Conservation (phyloP, 2,113 vertebrate species). For the Apteryx owenii region DNA sequence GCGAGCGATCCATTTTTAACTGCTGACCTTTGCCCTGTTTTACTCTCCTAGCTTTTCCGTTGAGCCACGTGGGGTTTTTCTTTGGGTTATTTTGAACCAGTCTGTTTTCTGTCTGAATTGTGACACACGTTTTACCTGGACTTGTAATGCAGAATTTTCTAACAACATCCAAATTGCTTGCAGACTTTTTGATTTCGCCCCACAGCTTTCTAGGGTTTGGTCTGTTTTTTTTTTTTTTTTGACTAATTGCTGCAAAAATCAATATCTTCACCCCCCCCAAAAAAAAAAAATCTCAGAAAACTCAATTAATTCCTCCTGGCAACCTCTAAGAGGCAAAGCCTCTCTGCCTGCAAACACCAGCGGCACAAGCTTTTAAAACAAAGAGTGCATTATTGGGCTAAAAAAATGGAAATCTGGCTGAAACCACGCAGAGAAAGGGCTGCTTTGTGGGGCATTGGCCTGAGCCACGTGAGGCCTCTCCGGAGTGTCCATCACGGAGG, state of each 20-base stretch:
- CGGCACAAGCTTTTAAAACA: neutral
- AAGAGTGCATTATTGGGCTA: neutral
- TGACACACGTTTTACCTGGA: too few species aligned
- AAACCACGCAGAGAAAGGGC: neutral
- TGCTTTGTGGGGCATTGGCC: neutral
- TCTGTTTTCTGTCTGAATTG: too few species aligned
- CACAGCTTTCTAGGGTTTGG: neutral
- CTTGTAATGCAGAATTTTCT: too few species aligned
- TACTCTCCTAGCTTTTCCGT: too few species aligned
- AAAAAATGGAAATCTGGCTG: neutral
- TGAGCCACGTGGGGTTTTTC: too few species aligned
- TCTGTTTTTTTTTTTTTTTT: neutral
- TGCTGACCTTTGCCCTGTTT: too few species aligned
- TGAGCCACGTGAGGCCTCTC: neutral
- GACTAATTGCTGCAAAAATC: neutral
- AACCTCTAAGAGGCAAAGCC: neutral
- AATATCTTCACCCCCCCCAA: neutral
- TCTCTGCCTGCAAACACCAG: neutral
- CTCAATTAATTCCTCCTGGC: neutral
- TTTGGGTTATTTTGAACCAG: too few species aligned
- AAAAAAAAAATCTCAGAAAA: neutral
- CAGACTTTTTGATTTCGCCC: too few species aligned
- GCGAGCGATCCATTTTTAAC: neutral
- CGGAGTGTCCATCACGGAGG: neutral
- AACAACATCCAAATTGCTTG: too few species aligned